phyloP scores from a whole-genome alignment of 2,888 invertebrate species.

The Silvanus unidentatus region DNA sequence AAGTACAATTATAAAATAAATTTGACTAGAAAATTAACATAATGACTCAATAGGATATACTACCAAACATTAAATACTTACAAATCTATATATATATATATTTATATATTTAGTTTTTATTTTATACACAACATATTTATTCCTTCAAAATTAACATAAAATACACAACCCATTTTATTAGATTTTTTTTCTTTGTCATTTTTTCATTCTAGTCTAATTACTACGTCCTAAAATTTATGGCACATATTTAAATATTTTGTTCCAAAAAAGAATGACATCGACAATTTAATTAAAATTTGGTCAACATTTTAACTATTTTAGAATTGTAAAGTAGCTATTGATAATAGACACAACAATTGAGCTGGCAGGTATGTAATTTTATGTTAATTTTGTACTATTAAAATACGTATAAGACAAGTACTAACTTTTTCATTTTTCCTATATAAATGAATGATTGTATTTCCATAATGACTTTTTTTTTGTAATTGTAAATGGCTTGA shows the following conservation, averaged over 20 bases:
- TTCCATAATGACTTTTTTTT: slow-evolving; percentile 8
- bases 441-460: slow-evolving; percentile 31
- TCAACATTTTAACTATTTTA: too few relatives aligned
- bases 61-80: slow-evolving; percentile 39
- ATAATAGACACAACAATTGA: too few relatives aligned
- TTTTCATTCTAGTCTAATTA: not conserved
- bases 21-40: slow-evolving; percentile 32
- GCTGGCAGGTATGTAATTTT: slow-evolving; percentile 16
- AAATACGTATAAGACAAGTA: slow-evolving; percentile 25
- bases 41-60: slow-evolving; percentile 28
- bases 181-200: not conserved
- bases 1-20: slow-evolving; percentile 27
- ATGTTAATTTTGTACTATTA: slow-evolving; percentile 23
- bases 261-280: too few relatives aligned
- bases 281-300: too few relatives aligned
- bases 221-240: too few relatives aligned
- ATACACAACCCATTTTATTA: slow-evolving; percentile 19
- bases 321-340: too few relatives aligned
- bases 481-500: slow-evolving; percentile 10
- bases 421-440: slow-evolving; percentile 16
- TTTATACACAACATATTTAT: slow-evolving; percentile 36
- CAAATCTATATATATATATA: slow-evolving; percentile 27
- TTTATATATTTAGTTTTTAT: slow-evolving; percentile 13
- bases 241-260: too few relatives aligned
- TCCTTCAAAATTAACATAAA: slow-evolving; percentile 31